These are phyloP conservation scores for Bicyclus anynana DNA, from an alignment of 1,140 invertebrate genomes.

Conservation along the genomic window DNA sequence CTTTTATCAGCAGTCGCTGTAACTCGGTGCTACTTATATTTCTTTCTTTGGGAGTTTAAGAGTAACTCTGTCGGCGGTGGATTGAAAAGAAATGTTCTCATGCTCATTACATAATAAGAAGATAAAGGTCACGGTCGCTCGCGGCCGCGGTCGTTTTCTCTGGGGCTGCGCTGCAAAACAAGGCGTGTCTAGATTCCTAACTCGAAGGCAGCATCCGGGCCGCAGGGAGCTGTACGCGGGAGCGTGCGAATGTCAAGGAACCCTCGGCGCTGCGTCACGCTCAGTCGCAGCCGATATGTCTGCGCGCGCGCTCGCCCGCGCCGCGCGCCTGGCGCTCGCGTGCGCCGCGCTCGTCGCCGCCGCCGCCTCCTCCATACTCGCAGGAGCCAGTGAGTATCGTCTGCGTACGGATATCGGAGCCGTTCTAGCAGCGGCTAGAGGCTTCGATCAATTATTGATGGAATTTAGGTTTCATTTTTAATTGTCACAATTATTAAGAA, in stretches of 20 bases:
- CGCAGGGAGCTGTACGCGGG: slow-evolving; percentile 61
- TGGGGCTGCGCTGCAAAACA: slow-evolving; percentile 30
- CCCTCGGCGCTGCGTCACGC: slow-evolving; percentile 35
- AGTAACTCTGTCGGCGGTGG: neutral
- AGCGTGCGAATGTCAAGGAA: slow-evolving; percentile 74
- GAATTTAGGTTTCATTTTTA: neutral
- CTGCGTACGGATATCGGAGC: neutral
- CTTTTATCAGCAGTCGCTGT: too few species aligned
- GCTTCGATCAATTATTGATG: neutral
- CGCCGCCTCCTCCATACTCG: slow-evolving; percentile 13
- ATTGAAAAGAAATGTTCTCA: slow-evolving; percentile 25
- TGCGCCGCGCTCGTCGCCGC: slow-evolving; percentile 5
- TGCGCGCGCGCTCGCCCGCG: slow-evolving; percentile 58
- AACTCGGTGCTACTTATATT: too few species aligned
- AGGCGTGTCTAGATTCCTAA: slow-evolving; percentile 68
- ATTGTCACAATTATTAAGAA: neutral
- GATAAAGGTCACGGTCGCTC: slow-evolving; percentile 51
- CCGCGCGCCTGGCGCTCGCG: slow-evolving; percentile 9
- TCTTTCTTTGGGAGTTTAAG: too few species aligned
- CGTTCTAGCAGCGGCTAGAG: too few species aligned
- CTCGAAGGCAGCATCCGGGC: slow-evolving; percentile 70
- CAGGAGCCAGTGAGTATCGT: slow-evolving; percentile 39
- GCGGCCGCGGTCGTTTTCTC: slow-evolving; percentile 37
- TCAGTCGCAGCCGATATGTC: slow-evolving; percentile 66
- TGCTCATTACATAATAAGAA: slow-evolving; percentile 48